These are phyloP conservation scores for Ornithoptera priamus DNA, from an alignment of 2,888 invertebrate species.

Conservation along the genomic window DNA sequence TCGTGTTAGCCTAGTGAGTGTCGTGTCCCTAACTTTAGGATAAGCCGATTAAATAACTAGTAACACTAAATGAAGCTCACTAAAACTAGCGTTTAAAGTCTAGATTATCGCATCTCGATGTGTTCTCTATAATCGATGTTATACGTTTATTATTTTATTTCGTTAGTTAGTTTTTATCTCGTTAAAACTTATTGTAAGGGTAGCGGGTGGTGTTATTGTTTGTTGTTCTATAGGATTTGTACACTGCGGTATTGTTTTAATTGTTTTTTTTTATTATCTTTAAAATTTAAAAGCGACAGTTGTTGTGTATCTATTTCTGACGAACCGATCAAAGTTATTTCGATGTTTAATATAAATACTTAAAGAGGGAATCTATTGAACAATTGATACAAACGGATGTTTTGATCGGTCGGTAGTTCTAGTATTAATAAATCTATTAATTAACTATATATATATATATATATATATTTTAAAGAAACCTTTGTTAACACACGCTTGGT, in stretches of 20 bases:
- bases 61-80: constrained; percentile 68
- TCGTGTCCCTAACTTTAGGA: constrained; percentile 67
- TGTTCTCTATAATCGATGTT: constrained; percentile 44
- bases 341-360: too few species aligned
- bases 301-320: too few species aligned
- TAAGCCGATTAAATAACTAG: constrained; percentile 23
- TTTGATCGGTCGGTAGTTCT: too few species aligned
- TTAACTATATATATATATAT: too few species aligned
- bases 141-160: background rate
- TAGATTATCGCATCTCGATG: constrained; percentile 50
- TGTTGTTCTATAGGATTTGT: background rate
- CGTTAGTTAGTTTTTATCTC: background rate
- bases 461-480: too few species aligned
- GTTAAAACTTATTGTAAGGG: background rate
- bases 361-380: too few species aligned
- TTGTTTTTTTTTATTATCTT: too few species aligned
- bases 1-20: constrained; percentile 77
- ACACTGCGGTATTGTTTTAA: background rate
- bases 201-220: background rate
- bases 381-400: too few species aligned
- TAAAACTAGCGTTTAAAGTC: constrained; percentile 52
- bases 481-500: constrained; percentile 43
- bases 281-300: too few species aligned
- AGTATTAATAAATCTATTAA: too few species aligned
- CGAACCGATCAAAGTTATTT: too few species aligned